Base-by-base conservation (phyloP, 2,797 vertebrate genomes). In the Yasuhikotakia modesta region DNA sequence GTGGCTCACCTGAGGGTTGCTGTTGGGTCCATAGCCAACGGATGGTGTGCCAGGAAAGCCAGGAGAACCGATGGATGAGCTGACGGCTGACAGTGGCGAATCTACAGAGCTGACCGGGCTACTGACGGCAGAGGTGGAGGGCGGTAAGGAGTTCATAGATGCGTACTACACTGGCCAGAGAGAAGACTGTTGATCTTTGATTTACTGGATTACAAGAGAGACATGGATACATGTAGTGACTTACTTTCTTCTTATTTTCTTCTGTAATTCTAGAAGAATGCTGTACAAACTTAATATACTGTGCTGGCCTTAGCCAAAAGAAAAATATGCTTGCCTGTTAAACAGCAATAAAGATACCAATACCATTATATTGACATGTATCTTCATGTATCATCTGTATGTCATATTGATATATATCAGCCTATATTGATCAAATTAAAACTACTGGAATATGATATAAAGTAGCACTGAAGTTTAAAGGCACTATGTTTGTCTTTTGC, bases 11-110 rank as follows among this genome's bases (percentile, higher is more conserved):
- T 96, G 95, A 81, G 92, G 94, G 87, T 92, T 95, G 91, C 93
- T 95, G 87, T 96, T 93, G 27, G 95, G 94, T 81, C 95, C 95
- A 80, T 96, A 96, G 78, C 93, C 94, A 66, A 95, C 84, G 79
- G 94, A 93, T 61, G 94, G 94, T 12, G 95, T 94, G 43, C 90
- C 89, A 21, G 91, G 90, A 17, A 93, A 89, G 24, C 94, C 92
- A 0, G 95, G 94, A 61, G 95, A 95, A 76, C 93, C 94, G 76
- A 96, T 90, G 46, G 96, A 94, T 52, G 95, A 93, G 82, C 95
- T 96, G 89, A 96, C 95, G 55, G 95, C 95, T 0, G 95, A 94
- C 85, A 96, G 94, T 0, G 95, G 96, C 39, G 95, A 96, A 71
- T 94, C 94, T 79, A 96, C 76, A 24, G 93, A 90, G 78, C 89